Evolutionary conservation across 2,797 vertebrate species (phyloP).

Genomic region (Characodon lateralis): DNA sequence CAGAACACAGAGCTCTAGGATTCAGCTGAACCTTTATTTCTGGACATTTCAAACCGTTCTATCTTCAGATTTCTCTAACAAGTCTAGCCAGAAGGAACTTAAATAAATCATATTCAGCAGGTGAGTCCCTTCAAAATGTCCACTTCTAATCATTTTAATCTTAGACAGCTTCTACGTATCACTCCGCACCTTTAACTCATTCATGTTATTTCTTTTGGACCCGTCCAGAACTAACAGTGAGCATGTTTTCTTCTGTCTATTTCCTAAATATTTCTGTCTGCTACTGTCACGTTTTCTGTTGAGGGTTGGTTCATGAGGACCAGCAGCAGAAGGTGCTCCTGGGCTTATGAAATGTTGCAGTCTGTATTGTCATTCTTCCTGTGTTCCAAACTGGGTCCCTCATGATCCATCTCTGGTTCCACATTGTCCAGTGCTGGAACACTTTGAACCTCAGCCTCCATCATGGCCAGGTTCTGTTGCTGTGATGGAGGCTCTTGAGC

Average conservation of each 20-base stretch:
- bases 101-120: neutral
- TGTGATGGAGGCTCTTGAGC: neutral
- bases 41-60: neutral
- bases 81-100: neutral
- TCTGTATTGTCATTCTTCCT: conserved; percentile 72
- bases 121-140: neutral
- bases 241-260: neutral
- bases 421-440: neutral
- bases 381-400: neutral
- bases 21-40: neutral
- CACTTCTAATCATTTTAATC: neutral
- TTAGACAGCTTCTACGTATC: neutral
- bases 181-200: neutral
- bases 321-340: neutral
- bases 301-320: neutral
- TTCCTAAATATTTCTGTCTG: too few species aligned
- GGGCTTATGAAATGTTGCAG: conserved; percentile 63
- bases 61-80: neutral
- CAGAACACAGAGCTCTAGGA: neutral
- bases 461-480: neutral
- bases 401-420: neutral
- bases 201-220: conserved; percentile 2
- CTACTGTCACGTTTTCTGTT: neutral
- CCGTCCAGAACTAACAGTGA: neutral
- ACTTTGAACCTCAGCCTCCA: neutral